A percentile compares a stretch with the other conserved stretches of the same genome.
Evolutionary conservation across 2,113 vertebrate species (phyloP).

Genomic region (Serinus canaria): DNA sequence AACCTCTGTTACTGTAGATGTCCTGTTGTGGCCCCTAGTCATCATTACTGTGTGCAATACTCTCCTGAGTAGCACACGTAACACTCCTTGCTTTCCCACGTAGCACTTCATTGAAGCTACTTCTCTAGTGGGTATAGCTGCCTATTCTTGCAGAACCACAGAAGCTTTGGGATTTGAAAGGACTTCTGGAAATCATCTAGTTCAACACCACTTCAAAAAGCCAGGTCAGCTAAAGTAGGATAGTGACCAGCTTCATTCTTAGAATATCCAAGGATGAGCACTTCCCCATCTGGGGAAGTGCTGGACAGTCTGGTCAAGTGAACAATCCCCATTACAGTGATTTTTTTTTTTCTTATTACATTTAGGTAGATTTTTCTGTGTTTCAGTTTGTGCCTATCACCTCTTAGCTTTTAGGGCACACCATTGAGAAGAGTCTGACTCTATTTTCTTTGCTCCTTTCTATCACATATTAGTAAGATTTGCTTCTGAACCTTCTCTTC

Average conservation of each 20-base stretch:
- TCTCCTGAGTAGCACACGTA: background rate
- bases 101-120: background rate
- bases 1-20: background rate
- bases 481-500: background rate
- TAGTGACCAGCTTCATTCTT: background rate
- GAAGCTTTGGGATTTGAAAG: background rate
- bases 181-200: background rate
- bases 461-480: background rate
- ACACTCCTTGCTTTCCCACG: accelerated
- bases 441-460: background rate
- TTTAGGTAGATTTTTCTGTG: background rate
- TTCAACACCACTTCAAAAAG: background rate
- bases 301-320: background rate
- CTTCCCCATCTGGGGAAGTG: background rate
- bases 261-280: background rate
- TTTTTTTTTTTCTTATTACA: background rate
- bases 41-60: background rate
- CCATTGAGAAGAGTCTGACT: background rate
- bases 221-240: background rate
- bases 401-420: background rate
- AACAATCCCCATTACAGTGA: background rate
- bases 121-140: background rate
- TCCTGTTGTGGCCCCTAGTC: background rate
- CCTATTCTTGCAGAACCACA: background rate
- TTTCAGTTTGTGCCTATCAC: background rate